Percentiles rank a stretch among this genome's conserved stretches.
These are phyloP conservation scores for Hephaestus fuliginosus DNA, from an alignment of 2,797 vertebrate species.

Conservation along the genomic window DNA sequence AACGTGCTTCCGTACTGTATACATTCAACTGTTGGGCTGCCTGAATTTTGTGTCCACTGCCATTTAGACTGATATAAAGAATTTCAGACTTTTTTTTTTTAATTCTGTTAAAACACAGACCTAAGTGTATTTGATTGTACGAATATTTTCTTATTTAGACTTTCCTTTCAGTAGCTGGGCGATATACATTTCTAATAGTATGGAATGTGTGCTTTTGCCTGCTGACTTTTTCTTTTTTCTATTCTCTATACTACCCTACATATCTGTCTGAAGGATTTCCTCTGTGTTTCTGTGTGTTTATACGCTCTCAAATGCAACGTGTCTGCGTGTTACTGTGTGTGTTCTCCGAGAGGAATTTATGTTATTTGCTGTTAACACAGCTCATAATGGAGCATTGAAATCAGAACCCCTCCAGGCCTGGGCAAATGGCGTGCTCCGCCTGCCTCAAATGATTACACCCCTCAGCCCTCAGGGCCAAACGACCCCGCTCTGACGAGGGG, in stretches of 20 bases:
- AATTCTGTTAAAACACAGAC: conserved; percentile 34
- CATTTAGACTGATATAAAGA: conserved; percentile 48
- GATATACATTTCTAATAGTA: conserved; percentile 2
- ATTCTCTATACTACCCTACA: neutral
- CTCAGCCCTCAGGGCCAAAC: conserved; percentile 86
- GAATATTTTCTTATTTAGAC: conserved; percentile 46
- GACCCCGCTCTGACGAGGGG: conserved; percentile 69
- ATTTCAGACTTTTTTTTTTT: conserved; percentile 2
- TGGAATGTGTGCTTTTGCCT: conserved; percentile 23
- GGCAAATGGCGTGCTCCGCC: conserved; percentile 84
- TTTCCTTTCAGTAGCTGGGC: conserved; percentile 42
- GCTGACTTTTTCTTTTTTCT: conserved; percentile 4
- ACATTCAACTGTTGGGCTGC: conserved; percentile 63
- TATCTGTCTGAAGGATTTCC: conserved; percentile 57
- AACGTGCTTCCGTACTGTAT: conserved; percentile 78
- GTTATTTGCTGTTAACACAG: conserved; percentile 91
- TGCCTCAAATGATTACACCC: conserved; percentile 89
- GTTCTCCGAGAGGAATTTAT: conserved; percentile 88
- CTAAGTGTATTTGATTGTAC: conserved; percentile 32
- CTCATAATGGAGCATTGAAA: conserved; percentile 92
- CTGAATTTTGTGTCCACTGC: conserved; percentile 58
- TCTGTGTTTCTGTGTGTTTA: conserved; percentile 62
- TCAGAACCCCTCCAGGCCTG: conserved; percentile 78
- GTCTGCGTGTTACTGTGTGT: conserved; percentile 58
- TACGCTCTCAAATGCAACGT: conserved; percentile 38